phyloP scores from a whole-genome alignment of 1,140 invertebrate species.

The Nautilus pompilius region DNA sequence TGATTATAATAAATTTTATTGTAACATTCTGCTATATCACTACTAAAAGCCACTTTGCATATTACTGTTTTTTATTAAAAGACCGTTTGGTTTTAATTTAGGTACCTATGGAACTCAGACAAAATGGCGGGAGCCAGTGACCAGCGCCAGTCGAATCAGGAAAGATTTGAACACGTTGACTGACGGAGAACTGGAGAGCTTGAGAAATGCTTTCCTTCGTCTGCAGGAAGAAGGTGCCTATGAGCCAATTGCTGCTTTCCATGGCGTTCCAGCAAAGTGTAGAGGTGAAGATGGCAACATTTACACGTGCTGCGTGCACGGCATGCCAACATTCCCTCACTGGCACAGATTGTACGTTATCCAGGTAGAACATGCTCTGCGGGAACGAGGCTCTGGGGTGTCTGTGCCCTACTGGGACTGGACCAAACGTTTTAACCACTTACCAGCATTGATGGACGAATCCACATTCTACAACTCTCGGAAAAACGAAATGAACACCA shows the following conservation, averaged over 20 bases:
- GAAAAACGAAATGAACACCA: slow-evolving; percentile 8
- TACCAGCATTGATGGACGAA: slow-evolving; percentile 9
- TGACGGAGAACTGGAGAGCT: slow-evolving; percentile 17
- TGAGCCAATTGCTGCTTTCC: slow-evolving; percentile 22
- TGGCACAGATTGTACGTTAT: slow-evolving; percentile 17
- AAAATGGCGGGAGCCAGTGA: slow-evolving; percentile 14
- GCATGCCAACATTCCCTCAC: slow-evolving; percentile 18
- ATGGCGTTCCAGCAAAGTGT: slow-evolving; percentile 21
- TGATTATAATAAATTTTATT: no score
- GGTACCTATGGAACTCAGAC: no score
- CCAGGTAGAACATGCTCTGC: slow-evolving; percentile 14
- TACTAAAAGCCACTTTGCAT: no score
- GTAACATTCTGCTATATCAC: no score
- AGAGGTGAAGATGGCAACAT: slow-evolving; percentile 6
- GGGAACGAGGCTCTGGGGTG: slow-evolving; percentile 8
- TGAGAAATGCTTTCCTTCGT: slow-evolving; percentile 15
- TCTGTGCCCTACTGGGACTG: slow-evolving; percentile 25
- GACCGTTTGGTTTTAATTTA: no score
- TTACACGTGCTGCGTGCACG: slow-evolving; percentile 18
- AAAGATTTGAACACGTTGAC: slow-evolving; percentile 13
- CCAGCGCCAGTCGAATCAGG: slow-evolving; percentile 12
- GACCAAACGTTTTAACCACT: slow-evolving; percentile 9
- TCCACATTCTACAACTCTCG: slow-evolving; percentile 18
- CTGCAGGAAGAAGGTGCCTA: slow-evolving; percentile 20
- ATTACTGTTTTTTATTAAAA: no score